Percentiles rank a stretch among this genome's conserved stretches.
These are phyloP conservation scores for Eucriotettix oculatus DNA, from an alignment of 2,888 invertebrate species.

Conservation along the genomic window DNA sequence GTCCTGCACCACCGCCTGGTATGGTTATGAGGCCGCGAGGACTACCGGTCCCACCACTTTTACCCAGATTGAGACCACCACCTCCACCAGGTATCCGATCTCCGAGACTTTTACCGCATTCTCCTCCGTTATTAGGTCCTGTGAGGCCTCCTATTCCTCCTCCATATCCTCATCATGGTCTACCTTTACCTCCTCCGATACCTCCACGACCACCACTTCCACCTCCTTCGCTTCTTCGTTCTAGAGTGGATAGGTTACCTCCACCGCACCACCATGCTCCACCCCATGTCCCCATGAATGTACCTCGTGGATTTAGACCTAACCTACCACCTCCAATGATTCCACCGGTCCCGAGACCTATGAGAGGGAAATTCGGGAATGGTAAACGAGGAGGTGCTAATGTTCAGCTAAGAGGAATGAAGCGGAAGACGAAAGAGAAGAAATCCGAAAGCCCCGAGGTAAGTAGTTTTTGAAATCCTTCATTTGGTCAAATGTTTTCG, in stretches of 20 bases:
- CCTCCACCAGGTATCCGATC: conserved; percentile 14
- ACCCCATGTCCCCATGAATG: conserved; percentile 10
- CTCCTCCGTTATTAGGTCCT: conserved; percentile 11
- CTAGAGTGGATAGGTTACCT: conserved; percentile 5
- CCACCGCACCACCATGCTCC: conserved; percentile 12
- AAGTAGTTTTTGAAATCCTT: not conserved
- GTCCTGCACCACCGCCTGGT: conserved; percentile 2
- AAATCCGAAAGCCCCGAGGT: not conserved
- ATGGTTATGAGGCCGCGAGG: conserved; percentile 4
- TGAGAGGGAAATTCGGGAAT: not conserved
- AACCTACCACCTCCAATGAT: conserved; percentile 9
- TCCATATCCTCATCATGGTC: conserved; percentile 7
- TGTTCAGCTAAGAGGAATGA: not conserved
- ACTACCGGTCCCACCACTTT: conserved; percentile 5
- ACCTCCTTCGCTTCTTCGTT: conserved; percentile 2
- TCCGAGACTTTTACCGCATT: conserved; percentile 17
- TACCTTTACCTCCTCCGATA: conserved; percentile 12
- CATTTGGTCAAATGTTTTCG: not conserved
- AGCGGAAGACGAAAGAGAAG: not conserved
- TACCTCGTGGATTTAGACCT: conserved; percentile 10
- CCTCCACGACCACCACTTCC: conserved; percentile 12
- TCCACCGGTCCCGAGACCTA: not conserved
- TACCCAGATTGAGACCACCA: conserved; percentile 14
- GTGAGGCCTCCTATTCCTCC: conserved; percentile 13
- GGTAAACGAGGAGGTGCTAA: not conserved